Evolutionary conservation across 2,888 invertebrate species (phyloP).

Genomic region (Pammene aurita): DNA sequence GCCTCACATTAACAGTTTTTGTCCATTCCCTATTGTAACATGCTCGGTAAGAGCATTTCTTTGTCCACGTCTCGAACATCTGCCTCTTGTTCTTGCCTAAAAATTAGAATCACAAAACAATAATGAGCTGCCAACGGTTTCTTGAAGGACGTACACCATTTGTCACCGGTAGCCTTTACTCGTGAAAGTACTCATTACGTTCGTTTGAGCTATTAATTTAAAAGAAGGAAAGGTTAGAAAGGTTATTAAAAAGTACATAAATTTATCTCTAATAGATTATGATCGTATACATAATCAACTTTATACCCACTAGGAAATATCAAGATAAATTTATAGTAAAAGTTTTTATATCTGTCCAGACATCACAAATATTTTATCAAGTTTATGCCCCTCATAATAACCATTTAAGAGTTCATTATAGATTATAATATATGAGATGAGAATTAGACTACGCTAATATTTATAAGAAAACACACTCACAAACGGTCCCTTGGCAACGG

Average conservation of each 20-base stretch:
- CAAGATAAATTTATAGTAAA: slow-evolving; percentile 6
- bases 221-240: background rate
- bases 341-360: background rate
- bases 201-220: background rate
- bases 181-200: background rate
- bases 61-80: slow-evolving; percentile 69
- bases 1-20: slow-evolving; percentile 67
- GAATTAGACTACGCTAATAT: slow-evolving; percentile 28
- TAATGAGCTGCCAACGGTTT: slow-evolving; percentile 54
- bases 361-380: slow-evolving; percentile 6
- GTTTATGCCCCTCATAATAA: slow-evolving; percentile 16
- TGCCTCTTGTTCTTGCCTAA: slow-evolving; percentile 75
- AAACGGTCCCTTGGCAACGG: slow-evolving; percentile 29
- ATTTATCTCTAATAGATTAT: background rate
- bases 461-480: slow-evolving; percentile 12
- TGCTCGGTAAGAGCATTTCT: slow-evolving; percentile 65
- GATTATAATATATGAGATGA: slow-evolving; percentile 1
- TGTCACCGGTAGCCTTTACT: slow-evolving; percentile 20
- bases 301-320: background rate
- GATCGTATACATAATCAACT: background rate
- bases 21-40: slow-evolving; percentile 63
- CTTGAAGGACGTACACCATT: slow-evolving; percentile 23
- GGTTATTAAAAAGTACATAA: background rate
- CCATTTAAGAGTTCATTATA: slow-evolving; percentile 5
- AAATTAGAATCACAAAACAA: slow-evolving; percentile 74